Evolutionary conservation across 2,888 invertebrate genomes (phyloP), one percentile per base, ranked within the genome.

Genomic region (Xanthia togata): DNA sequence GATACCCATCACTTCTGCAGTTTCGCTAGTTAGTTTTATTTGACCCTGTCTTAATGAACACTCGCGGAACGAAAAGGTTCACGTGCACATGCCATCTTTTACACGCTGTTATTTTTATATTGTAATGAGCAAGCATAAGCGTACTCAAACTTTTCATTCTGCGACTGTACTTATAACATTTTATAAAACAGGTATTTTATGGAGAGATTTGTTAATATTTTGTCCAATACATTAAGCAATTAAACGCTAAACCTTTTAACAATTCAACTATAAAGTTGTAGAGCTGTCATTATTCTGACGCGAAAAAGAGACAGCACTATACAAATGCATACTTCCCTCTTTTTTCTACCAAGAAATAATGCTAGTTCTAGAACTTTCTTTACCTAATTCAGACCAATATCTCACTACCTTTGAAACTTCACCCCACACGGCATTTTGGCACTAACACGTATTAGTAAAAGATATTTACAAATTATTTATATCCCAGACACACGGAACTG

Each of bases 341-440:
- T 57, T 68, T 44, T 55, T 8, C 6, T 0, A 35, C 8, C 0
- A 47, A 23, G 3, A 3, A 47, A 78, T 26, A 55, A 71, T 31
- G 41, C 6, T 38, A 70, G 12, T 69, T 81, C 57, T 77, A 73
- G 20, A 74, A 67, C 35, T 69, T 69, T 60, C 69, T 53, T n/a
- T 50, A 65, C 23, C 6, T 64, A 60, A 82, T 71, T 73, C 73
- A 78, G 77, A 82, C 70, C 72, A 55, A 70, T 50, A 41, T 72
- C 82, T 83, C 64, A 53, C 71, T 81, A 70, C 73, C 67, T 68
- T 55, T 65, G 72, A 84, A 79, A 65, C 73, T 70, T 76, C 69
- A 78, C 75, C 44, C 60, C 85, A 75, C 62, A 71, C 76, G 69
- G 73, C 74, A 81, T 84, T 85, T 85, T 85, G 85, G 85, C 85